Evolutionary conservation across 2,888 invertebrate genomes (phyloP).

Genomic region (Drosophila macrothrix): DNA sequence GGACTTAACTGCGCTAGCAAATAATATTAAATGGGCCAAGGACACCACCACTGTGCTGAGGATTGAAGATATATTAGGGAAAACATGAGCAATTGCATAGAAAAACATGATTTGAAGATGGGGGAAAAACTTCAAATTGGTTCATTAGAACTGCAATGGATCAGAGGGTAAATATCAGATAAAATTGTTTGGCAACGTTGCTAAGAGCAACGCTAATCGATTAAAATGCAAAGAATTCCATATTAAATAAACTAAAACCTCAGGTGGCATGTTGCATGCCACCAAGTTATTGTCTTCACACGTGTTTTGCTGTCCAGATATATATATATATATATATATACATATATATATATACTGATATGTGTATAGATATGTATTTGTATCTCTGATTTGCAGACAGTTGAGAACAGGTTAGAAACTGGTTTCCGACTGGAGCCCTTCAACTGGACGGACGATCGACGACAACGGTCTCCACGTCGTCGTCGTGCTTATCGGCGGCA

Average conservation of each 20-base stretch:
- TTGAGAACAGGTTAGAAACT: constrained; percentile 6
- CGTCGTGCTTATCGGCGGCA: constrained; percentile 14
- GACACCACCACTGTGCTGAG: not conserved
- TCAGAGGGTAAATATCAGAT: too few relatives aligned
- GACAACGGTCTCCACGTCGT: constrained; percentile 55
- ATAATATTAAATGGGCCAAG: not conserved
- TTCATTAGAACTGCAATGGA: too few relatives aligned
- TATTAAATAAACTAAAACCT: not conserved
- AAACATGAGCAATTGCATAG: not conserved
- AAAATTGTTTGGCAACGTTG: too few relatives aligned
- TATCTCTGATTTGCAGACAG: not conserved
- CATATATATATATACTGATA: not conserved
- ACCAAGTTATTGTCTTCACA: not conserved
- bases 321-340: not conserved
- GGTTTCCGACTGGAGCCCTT: constrained; percentile 7
- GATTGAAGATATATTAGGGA: not conserved
- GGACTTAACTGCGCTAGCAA: not conserved
- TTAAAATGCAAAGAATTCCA: not conserved
- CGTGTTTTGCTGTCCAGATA: not conserved
- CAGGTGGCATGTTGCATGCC: not conserved
- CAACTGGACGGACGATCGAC: constrained; percentile 53
- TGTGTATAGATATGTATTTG: not conserved
- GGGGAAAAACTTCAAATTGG: too few relatives aligned
- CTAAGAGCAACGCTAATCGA: not conserved
- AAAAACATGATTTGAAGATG: too few relatives aligned